These are phyloP conservation scores for Falcaria lacertinaria DNA, from an alignment of 2,888 invertebrate genomes.

Conservation along the genomic window DNA sequence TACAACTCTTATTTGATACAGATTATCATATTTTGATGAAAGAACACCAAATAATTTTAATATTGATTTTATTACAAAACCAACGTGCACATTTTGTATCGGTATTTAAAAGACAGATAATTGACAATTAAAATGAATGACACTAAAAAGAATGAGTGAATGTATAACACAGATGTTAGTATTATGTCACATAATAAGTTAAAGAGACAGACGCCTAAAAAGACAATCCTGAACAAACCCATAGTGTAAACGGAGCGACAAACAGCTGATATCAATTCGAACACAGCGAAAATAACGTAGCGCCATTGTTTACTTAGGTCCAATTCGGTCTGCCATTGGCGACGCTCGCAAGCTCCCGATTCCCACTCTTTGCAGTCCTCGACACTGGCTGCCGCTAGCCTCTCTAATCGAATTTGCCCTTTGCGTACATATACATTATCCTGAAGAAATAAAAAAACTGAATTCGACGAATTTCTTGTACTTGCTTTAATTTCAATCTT, in stretches of 20 bases:
- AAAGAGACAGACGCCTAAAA: background rate
- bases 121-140: too few species aligned
- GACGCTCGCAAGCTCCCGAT: constrained; percentile 3
- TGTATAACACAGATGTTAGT: too few species aligned
- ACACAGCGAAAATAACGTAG: constrained; percentile 14
- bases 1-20: too few species aligned
- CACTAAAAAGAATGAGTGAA: too few species aligned
- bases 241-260: constrained; percentile 4
- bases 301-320: constrained; percentile 37
- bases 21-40: too few species aligned
- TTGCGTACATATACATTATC: background rate
- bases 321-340: constrained; percentile 22
- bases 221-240: constrained; percentile 6
- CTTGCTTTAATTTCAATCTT: too few species aligned
- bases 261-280: constrained; percentile 3
- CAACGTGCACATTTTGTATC: too few species aligned
- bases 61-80: too few species aligned
- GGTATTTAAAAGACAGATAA: too few species aligned
- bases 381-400: background rate
- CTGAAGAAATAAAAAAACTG: too few species aligned
- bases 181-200: background rate
- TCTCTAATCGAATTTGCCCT: background rate
- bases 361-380: constrained; percentile 1
- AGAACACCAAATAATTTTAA: too few species aligned
- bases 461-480: too few species aligned